Percentiles rank a stretch among this genome's conserved stretches.
phyloP scores from a whole-genome alignment of 1,140 invertebrate genomes.

The Drosophila trapezifrons region DNA sequence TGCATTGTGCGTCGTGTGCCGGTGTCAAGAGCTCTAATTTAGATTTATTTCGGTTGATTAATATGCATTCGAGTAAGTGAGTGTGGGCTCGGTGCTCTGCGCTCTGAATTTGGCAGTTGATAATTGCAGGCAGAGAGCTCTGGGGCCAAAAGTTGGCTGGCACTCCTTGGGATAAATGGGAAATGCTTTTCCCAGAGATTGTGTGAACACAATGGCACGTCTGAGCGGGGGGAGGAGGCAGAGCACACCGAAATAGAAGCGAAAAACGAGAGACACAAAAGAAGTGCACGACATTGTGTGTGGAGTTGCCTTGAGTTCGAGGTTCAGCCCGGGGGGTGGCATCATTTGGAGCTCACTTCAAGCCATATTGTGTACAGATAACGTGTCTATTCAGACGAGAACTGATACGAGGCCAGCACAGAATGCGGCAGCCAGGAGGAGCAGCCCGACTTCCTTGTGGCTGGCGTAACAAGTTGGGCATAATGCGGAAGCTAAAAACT shows the following conservation, averaged over 20 bases:
- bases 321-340: conserved; percentile 22
- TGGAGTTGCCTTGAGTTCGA: conserved; percentile 11
- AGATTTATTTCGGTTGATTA: conserved; percentile 66
- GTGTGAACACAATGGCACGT: conserved; percentile 66
- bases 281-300: conserved; percentile 54
- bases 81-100: not conserved
- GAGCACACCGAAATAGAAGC: conserved; percentile 6
- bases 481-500: conserved; percentile 66
- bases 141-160: conserved; percentile 51
- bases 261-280: conserved; percentile 54
- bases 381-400: conserved; percentile 80
- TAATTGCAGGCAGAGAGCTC: conserved; percentile 59
- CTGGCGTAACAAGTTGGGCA: conserved; percentile 67
- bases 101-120: conserved; percentile 56
- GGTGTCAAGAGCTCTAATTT: conserved; percentile 71
- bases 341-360: conserved; percentile 69
- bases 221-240: conserved; percentile 13
- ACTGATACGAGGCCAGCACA: conserved; percentile 71
- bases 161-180: conserved; percentile 4
- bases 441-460: conserved; percentile 48
- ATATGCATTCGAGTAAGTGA: conserved; percentile 53
- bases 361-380: conserved; percentile 78
- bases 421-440: conserved; percentile 40
- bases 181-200: conserved; percentile 48
- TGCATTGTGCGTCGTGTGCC: conserved; percentile 45